Percentiles rank a stretch among this genome's conserved stretches.
These are phyloP conservation scores for Crotophaga sulcirostris DNA, from an alignment of 2,113 vertebrate species.

Conservation along the genomic window DNA sequence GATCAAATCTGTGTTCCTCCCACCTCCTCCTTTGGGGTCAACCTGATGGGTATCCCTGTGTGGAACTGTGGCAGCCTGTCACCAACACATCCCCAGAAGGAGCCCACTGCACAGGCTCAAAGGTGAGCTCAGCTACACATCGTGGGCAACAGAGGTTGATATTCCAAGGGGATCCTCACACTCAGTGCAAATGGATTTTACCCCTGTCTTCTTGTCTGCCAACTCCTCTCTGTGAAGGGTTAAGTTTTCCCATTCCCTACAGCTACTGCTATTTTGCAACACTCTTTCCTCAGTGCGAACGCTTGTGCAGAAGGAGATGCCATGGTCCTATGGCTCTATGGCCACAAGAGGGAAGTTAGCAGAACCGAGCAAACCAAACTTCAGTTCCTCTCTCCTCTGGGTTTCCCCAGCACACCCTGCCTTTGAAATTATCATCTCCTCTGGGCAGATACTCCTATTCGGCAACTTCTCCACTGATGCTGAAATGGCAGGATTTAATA, in stretches of 20 bases:
- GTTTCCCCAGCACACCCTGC: background rate
- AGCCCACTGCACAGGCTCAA: background rate
- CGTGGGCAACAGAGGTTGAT: background rate
- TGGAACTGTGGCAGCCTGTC: fast-evolving
- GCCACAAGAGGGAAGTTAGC: slow-evolving; percentile 58
- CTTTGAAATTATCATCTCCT: background rate
- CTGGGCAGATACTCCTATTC: background rate
- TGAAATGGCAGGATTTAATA: background rate
- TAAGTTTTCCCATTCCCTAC: slow-evolving; percentile 1
- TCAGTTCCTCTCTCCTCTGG: background rate
- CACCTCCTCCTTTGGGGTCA: background rate
- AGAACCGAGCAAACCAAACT: slow-evolving; percentile 7
- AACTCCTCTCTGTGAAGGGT: background rate
- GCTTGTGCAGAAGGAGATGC: slow-evolving; percentile 57
- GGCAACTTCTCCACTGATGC: background rate
- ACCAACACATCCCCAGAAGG: background rate
- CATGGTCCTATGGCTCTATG: slow-evolving; percentile 43
- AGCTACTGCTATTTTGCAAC: background rate
- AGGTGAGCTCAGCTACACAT: background rate
- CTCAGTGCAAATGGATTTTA: fast-evolving
- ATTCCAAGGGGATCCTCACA: fast-evolving
- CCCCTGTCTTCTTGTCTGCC: background rate
- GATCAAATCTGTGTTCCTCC: background rate
- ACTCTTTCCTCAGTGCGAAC: background rate
- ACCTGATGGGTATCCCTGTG: fast-evolving